These are phyloP conservation scores for Nezara viridula DNA, from an alignment of 2,888 invertebrate genomes.

Conservation along the genomic window DNA sequence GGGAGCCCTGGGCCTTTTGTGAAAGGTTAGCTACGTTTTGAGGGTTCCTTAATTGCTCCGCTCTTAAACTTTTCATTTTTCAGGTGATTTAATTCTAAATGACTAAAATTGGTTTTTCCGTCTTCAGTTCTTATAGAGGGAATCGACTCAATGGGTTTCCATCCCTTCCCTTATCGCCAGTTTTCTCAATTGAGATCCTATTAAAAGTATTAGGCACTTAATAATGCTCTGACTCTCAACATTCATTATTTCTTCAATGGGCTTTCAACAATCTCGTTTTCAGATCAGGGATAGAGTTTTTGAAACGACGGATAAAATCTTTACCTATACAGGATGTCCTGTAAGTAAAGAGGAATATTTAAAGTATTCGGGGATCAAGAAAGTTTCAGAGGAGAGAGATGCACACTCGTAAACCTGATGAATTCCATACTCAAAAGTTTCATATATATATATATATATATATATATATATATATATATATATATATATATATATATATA, in stretches of 20 bases:
- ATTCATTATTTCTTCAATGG: neutral
- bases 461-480: no score
- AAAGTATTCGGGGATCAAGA: no score
- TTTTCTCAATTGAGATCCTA: neutral
- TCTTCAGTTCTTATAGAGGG: neutral
- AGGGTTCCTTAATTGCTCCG: neutral
- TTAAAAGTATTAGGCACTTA: constrained; percentile 5
- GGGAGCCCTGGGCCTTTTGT: neutral
- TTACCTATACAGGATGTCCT: no score
- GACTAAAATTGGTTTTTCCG: constrained; percentile 11
- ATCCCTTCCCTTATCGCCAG: neutral
- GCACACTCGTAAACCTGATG: no score
- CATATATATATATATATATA: no score
- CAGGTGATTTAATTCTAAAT: constrained; percentile 16
- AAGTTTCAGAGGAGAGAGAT: no score
- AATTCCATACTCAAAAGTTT: no score
- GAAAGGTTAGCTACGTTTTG: constrained; percentile 14
- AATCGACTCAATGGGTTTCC: neutral
- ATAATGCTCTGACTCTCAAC: neutral
- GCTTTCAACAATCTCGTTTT: neutral
- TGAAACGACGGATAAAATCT: neutral
- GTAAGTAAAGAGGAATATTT: no score
- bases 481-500: no score
- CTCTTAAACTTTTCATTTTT: constrained; percentile 16
- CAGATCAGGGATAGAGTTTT: neutral